Evolutionary conservation across 2,888 invertebrate species (phyloP), one percentile per base, ranked within the genome.

Genomic region (Erpobdella octoculata): DNA sequence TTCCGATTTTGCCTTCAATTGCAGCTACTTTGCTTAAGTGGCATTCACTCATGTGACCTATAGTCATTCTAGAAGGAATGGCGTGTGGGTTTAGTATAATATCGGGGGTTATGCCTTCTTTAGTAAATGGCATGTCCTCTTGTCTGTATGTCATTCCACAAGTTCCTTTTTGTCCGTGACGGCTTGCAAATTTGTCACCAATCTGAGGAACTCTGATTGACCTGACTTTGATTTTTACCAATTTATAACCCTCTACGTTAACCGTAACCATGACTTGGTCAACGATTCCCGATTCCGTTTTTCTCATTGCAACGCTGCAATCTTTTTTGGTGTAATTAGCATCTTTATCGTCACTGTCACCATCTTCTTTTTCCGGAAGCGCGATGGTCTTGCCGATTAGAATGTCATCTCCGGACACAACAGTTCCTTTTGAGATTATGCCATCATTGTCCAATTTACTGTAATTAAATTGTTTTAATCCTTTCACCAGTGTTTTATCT

Each of bases 41-140:
- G 83, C 97, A 98, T 84, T 99, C 98, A 84, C 99, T 99, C 87
- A 99, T 95, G 87, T 99, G 98, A 85, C 98, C 98, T 88, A 99
- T 96, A 82, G 98, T 99, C 98, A 99, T 99, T 89, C 98, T 94
- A 78, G 95, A 95, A 70, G 98, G 98, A 82, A 99, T 96, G 83
- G 98, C 98, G 82, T 99, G 98, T 64, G 98, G 98, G 85, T 99
- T 99, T 82, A 99, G 97, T 79, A 99, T 97, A 80, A 99, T 96
- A 83, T 99, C 98, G 0, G 98, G 98, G 12, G 95, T 92, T 33
- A 99, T 85, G 0, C 98, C 98, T 85, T 98, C 98, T 80, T 80
- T 79, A 2, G 86, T 85, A 78, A 86, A 86, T 28, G 85, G 86
- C 85, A 86, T 85, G 79, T 86, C 86, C 81, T 96, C 96, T 85